Conservation (phyloP, 2,797 vertebrate species). For the Paedocypris micromegethes region DNA sequence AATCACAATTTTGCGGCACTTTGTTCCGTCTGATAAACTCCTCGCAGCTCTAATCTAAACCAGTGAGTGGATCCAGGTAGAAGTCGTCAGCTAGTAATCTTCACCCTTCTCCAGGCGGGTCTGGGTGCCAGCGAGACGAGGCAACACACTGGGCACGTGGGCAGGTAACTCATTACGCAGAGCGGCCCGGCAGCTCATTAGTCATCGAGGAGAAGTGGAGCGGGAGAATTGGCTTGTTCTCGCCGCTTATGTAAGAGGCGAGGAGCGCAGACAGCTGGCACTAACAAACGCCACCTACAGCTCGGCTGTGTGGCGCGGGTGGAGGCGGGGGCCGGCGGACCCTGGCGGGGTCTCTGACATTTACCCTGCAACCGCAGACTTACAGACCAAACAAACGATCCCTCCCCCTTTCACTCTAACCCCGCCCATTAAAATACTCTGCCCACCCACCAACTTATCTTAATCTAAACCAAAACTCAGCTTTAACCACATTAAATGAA, state of each 20-base stretch:
- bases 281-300: slow-evolving; percentile 47
- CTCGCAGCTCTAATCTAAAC: no score
- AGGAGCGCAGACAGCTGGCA: slow-evolving; percentile 36
- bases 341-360: slow-evolving; percentile 59
- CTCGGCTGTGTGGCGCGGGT: slow-evolving; percentile 60
- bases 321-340: slow-evolving; percentile 41
- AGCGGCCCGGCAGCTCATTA: slow-evolving; percentile 38
- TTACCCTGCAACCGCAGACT: slow-evolving; percentile 46
- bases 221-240: slow-evolving; percentile 35
- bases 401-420: no score
- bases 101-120: slow-evolving; percentile 10
- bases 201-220: slow-evolving; percentile 20
- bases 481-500: no score
- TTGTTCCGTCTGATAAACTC: no score
- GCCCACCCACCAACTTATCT: no score
- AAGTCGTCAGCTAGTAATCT: no score
- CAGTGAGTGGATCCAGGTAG: no score
- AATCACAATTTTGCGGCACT: no score
- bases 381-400: no score
- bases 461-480: no score
- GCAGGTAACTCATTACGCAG: slow-evolving; percentile 44
- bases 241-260: slow-evolving; percentile 44
- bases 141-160: slow-evolving; percentile 43
- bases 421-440: no score
- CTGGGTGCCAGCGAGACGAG: slow-evolving; percentile 29